A percentile compares a stretch with the other conserved stretches of the same genome.
Conservation (phyloP, 2,888 invertebrate species). For the Eupithecia insigniata region DNA sequence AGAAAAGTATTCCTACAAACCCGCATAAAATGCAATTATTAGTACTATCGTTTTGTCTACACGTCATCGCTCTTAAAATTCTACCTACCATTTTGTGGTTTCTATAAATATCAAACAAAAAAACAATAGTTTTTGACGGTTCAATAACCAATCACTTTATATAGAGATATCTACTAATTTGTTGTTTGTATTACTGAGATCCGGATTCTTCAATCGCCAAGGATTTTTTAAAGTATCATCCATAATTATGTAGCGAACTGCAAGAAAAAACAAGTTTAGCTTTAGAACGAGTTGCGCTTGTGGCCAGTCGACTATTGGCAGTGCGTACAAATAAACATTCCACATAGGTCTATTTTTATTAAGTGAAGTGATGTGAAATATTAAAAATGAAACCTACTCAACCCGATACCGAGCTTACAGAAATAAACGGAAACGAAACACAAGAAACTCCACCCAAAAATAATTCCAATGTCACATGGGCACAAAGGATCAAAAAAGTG, state of each 20-base stretch:
- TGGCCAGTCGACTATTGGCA: slow-evolving; percentile 48
- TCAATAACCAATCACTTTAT: background rate
- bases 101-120: background rate
- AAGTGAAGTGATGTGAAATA: slow-evolving; percentile 37
- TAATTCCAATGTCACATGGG: slow-evolving; percentile 39
- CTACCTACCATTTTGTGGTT: background rate
- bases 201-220: slow-evolving; percentile 28
- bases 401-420: slow-evolving; percentile 47
- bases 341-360: slow-evolving; percentile 39
- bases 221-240: slow-evolving; percentile 31
- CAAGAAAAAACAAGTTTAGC: slow-evolving; percentile 48
- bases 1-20: background rate
- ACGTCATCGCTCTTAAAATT: background rate
- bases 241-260: slow-evolving; percentile 35
- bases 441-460: slow-evolving; percentile 42
- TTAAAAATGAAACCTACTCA: slow-evolving; percentile 51
- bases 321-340: slow-evolving; percentile 58
- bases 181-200: slow-evolving; percentile 7
- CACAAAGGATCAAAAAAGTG: slow-evolving; percentile 47
- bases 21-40: background rate
- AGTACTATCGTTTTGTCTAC: background rate
- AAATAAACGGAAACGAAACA: slow-evolving; percentile 28
- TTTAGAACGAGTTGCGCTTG: slow-evolving; percentile 37
- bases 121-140: background rate
- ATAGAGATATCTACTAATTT: background rate